These are phyloP conservation scores for Drosophila nr. fundita DNA, from an alignment of 2,888 invertebrate genomes.

Conservation along the genomic window DNA sequence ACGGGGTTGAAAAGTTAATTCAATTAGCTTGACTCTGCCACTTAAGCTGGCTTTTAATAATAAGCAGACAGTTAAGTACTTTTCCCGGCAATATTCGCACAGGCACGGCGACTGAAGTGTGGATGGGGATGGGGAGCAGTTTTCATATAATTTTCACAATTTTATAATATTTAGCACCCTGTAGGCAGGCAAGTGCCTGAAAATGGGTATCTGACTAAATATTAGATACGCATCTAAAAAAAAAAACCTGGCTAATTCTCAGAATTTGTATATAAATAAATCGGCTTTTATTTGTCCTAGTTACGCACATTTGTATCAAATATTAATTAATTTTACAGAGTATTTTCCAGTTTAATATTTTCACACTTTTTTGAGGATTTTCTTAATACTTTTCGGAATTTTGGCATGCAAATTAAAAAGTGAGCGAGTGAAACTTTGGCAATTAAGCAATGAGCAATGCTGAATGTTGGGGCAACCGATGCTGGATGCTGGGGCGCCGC, in stretches of 20 bases:
- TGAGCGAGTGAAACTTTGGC: slow-evolving; percentile 40
- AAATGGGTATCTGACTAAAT: background rate
- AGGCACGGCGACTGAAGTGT: background rate
- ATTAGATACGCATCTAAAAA: background rate
- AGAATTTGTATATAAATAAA: background rate
- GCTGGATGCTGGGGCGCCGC: background rate
- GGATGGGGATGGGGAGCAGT: slow-evolving; percentile 1
- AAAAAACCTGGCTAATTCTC: background rate
- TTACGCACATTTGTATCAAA: background rate
- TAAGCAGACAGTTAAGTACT: slow-evolving; percentile 76
- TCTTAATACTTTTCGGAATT: background rate
- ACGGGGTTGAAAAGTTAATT: slow-evolving; percentile 72
- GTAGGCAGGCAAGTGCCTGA: background rate
- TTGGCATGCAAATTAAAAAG: slow-evolving; percentile 26
- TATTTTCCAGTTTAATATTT: slow-evolving; percentile 10
- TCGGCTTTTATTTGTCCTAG: background rate
- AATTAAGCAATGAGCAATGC: slow-evolving; percentile 51
- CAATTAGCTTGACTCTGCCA: slow-evolving; percentile 79
- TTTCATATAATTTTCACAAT: slow-evolving; percentile 34
- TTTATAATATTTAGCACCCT: slow-evolving; percentile 28
- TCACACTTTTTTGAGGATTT: background rate
- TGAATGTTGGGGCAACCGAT: slow-evolving; percentile 24
- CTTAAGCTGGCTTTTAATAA: slow-evolving; percentile 78
- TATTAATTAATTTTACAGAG: slow-evolving; percentile 10
- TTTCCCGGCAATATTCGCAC: slow-evolving; percentile 50